phyloP scores from a whole-genome alignment of 92 coral and sea anemone species.

The Blastomussa wellsi region DNA sequence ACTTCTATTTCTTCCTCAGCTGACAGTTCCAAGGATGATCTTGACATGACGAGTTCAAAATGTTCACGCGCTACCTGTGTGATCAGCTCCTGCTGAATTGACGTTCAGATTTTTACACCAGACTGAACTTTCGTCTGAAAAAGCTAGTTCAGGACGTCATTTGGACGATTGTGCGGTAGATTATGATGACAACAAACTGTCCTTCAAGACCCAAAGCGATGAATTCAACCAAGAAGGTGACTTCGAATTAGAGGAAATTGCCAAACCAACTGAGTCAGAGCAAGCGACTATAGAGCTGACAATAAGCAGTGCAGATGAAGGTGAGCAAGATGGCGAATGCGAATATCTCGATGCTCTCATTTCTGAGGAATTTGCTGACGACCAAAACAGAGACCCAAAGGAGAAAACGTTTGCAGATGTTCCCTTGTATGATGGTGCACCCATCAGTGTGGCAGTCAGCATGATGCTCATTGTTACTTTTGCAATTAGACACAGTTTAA shows the following conservation, averaged over 20 bases:
- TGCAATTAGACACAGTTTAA: constrained; percentile 67
- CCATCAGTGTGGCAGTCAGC: constrained; percentile 67
- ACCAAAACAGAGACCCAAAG: constrained; percentile 9
- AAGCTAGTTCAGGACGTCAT: not conserved
- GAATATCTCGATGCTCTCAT: constrained; percentile 36
- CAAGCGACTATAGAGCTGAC: constrained; percentile 11
- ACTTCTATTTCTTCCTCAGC: constrained; percentile 25
- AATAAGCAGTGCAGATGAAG: not conserved
- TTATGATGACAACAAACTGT: constrained; percentile 16
- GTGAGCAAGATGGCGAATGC: constrained; percentile 6
- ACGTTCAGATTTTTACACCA: constrained; percentile 18
- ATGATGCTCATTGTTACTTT: constrained; percentile 73
- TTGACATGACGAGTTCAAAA: not conserved
- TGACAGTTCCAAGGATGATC: constrained; percentile 20
- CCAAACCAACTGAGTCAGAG: not conserved
- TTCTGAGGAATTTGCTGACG: constrained; percentile 28
- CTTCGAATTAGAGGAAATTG: constrained; percentile 11
- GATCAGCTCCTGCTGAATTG: constrained; percentile 10
- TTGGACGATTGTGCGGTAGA: constrained; percentile 12
- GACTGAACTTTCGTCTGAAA: constrained; percentile 14
- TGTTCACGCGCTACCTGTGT: not conserved
- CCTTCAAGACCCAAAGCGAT: constrained; percentile 19
- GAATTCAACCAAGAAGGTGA: constrained; percentile 19
- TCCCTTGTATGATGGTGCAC: constrained; percentile 70
- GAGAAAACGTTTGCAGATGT: constrained; percentile 35